phyloP scores from a whole-genome alignment of 2,113 vertebrate species.

The Tetrax tetrax region DNA sequence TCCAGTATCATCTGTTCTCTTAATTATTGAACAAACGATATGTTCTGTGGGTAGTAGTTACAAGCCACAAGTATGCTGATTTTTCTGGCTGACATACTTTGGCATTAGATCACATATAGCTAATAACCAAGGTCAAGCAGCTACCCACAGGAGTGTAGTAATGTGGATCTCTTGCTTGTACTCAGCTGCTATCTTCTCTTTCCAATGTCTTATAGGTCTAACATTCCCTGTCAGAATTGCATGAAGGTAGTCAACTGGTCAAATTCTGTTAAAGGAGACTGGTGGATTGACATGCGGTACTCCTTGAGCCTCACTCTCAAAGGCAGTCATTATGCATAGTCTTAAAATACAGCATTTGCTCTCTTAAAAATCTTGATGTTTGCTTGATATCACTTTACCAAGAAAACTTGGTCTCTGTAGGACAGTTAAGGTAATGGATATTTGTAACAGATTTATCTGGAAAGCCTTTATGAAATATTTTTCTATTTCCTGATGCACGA shows the following conservation, averaged over 20 bases:
- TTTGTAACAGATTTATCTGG: background rate
- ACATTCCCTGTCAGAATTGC: background rate
- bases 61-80: background rate
- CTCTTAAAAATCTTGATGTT: background rate
- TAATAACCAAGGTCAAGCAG: background rate
- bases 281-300: background rate
- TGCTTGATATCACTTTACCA: background rate
- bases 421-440: background rate
- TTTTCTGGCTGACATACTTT: background rate
- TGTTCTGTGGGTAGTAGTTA: background rate
- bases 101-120: background rate
- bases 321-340: background rate
- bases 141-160: background rate
- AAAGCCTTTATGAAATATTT: background rate
- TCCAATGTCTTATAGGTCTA: background rate
- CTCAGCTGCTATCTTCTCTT: background rate
- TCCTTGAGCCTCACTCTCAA: background rate
- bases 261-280: background rate
- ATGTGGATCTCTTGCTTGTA: background rate
- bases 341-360: background rate
- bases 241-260: background rate
- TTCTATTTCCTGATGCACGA: background rate
- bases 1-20: background rate
- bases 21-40: background rate
- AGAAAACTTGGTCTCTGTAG: background rate